phyloP scores from a whole-genome alignment of 2,888 invertebrate species.

The Sthenelais limicola region DNA sequence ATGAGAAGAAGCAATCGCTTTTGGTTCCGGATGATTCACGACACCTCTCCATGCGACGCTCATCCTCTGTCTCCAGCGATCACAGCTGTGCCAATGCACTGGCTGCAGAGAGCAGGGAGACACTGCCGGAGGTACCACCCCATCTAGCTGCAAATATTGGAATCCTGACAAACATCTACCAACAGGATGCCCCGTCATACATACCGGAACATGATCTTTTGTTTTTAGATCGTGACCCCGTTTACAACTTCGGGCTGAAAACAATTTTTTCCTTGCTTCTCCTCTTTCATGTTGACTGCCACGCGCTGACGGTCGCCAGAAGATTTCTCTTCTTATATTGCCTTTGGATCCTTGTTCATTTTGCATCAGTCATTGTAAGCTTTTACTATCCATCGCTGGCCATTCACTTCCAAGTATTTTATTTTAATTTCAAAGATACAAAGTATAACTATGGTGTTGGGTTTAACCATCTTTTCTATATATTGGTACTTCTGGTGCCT shows the following conservation, averaged over 20 bases:
- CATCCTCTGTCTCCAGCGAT: too few species aligned
- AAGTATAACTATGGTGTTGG: neutral
- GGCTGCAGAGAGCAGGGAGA: too few species aligned
- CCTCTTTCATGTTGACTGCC: neutral
- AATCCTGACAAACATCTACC: too few species aligned
- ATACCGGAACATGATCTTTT: slow-evolving; percentile 3
- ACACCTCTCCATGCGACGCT: too few species aligned
- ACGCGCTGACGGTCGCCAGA: neutral
- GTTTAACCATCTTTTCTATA: slow-evolving; percentile 3
- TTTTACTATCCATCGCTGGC: slow-evolving; percentile 8
- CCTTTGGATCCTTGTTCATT: slow-evolving; percentile 9
- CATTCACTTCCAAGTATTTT: slow-evolving; percentile 13
- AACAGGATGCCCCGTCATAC: too few species aligned
- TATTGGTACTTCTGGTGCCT: neutral
- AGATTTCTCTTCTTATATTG: slow-evolving; percentile 5
- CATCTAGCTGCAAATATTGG: too few species aligned
- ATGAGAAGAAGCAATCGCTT: too few species aligned
- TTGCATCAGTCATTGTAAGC: slow-evolving; percentile 13
- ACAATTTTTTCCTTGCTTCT: slow-evolving; percentile 8
- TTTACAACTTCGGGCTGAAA: slow-evolving; percentile 11
- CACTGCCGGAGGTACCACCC: too few species aligned
- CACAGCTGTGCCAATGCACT: too few species aligned
- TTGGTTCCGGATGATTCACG: too few species aligned
- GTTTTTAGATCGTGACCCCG: slow-evolving; percentile 23
- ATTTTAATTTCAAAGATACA: neutral